Percentiles rank a stretch among this genome's conserved stretches.
These are phyloP conservation scores for Bothrops jararaca DNA, from an alignment of 2,113 vertebrate genomes.

Conservation along the genomic window DNA sequence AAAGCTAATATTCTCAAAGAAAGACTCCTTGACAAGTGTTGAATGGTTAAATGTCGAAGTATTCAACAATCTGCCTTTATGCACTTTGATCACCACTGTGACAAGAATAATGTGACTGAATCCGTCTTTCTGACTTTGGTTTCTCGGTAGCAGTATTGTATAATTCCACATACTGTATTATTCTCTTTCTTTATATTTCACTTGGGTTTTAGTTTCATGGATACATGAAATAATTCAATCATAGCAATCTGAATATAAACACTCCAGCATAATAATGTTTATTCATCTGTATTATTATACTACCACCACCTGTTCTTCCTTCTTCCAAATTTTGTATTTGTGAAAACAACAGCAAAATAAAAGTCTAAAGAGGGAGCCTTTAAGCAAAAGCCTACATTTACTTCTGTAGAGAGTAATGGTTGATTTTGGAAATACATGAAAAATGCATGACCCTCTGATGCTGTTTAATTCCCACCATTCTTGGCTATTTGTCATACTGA, in stretches of 20 bases:
- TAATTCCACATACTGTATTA: neutral
- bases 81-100: rapidly evolving
- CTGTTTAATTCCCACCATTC: neutral
- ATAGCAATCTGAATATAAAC: neutral
- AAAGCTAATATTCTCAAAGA: neutral
- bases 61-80: neutral
- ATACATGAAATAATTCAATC: neutral
- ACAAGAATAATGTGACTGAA: neutral
- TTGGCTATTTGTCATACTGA: neutral
- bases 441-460: neutral
- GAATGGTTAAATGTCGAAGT: rapidly evolving
- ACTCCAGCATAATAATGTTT: neutral
- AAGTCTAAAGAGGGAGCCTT: neutral
- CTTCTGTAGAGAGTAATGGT: neutral
- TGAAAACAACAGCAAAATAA: neutral
- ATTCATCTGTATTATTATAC: neutral
- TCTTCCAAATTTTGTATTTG: neutral
- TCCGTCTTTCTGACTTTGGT: neutral
- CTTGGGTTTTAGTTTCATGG: neutral
- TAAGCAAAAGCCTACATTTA: neutral
- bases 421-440: neutral
- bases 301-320: neutral
- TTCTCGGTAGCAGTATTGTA: neutral
- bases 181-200: neutral
- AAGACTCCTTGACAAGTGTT: neutral